Evolutionary conservation across 2,888 invertebrate species (phyloP), one percentile per base, ranked within the genome.

Genomic region (Megamerina dolium): DNA sequence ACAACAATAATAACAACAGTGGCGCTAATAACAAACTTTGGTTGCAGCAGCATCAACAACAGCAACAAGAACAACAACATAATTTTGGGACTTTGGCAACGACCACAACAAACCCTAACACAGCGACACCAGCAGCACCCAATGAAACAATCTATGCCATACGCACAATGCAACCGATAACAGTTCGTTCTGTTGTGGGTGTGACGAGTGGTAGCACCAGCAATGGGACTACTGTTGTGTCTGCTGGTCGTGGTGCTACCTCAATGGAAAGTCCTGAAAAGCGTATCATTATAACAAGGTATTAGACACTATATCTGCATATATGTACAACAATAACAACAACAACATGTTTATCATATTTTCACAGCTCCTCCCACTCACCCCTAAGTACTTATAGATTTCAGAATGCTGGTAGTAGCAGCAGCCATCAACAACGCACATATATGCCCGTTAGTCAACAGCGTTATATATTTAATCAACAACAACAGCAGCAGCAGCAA

Each of bases 281-380:
- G 37, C 62, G 60, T 40, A 59, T 60, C 42, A 59, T 61, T 41
- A 60, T 61, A 45, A 56, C 63, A 26, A 61, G 58, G 60, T 60
- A 35, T 47, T 45, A 51, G 14, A 2, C 16, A 29, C 9, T 21
- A 12, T 12, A 12, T 26, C 26, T 12, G 12, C 12, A 10, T 13
- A 14, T 6, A 1, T 17, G 5, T 32, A 2, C 13, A n/a, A 19
- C 13, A 3, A 16, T n/a, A n/a, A n/a, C n/a, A n/a, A n/a, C n/a
- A n/a, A n/a, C n/a, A n/a, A n/a, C n/a, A n/a, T n/a, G n/a, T n/a
- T n/a, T n/a, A n/a, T n/a, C n/a, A n/a, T n/a, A n/a, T n/a, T 32
- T 29, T 39, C 12, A 8, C 42, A 50, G 45, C 29, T n/a, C n/a
- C n/a, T n/a, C n/a, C n/a, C n/a, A n/a, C n/a, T n/a, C n/a, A n/a